Evolutionary conservation across 2,888 invertebrate species (phyloP).

Genomic region (Catocala nupta): DNA sequence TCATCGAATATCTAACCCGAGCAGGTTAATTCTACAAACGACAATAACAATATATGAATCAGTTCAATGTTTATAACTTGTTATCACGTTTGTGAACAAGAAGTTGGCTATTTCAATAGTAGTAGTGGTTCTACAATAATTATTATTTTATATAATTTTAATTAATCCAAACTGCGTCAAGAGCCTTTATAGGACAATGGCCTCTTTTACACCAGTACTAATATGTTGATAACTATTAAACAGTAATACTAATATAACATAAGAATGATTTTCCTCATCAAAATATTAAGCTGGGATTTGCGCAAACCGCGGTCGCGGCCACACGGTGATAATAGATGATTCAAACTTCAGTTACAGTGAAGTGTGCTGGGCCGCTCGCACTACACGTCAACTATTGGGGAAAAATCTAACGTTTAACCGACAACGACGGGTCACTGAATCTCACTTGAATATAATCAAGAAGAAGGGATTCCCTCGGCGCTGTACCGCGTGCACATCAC

Average conservation of each 20-base stretch:
- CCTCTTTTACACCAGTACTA: neutral
- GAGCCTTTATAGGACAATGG: no score
- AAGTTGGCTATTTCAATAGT: no score
- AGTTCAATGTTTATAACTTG: no score
- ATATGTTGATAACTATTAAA: neutral
- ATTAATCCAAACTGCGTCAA: no score
- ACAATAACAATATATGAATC: no score
- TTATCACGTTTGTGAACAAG: no score
- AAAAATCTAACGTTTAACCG: constrained; percentile 8
- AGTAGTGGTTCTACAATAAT: no score
- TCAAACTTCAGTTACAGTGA: constrained; percentile 13
- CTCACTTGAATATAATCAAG: constrained; percentile 1
- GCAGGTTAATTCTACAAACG: no score
- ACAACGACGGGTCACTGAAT: constrained; percentile 12
- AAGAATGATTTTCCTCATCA: constrained; percentile 12
- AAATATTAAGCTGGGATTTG: constrained; percentile 13
- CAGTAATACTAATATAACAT: neutral
- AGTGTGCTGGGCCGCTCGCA: neutral
- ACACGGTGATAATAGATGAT: constrained; percentile 5
- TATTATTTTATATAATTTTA: no score
- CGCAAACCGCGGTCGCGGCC: neutral
- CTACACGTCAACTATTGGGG: constrained; percentile 16
- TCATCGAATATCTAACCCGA: no score
- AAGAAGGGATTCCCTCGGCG: neutral
- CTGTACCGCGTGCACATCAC: no score